phyloP scores from a whole-genome alignment of 2,113 vertebrate genomes.

The Baryphthengus martii region DNA sequence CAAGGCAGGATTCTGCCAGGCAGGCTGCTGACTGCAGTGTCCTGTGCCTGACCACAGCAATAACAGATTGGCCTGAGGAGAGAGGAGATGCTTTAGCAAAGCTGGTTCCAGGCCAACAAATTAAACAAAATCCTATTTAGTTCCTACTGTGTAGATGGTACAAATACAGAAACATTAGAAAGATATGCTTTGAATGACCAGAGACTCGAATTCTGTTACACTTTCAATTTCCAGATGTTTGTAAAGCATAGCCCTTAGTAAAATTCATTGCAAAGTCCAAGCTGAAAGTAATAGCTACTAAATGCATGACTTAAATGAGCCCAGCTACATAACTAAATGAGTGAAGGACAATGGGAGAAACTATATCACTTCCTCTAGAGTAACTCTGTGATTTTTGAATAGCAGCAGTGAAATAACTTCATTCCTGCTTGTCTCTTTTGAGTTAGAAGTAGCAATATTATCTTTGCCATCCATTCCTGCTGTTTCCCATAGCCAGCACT shows the following conservation, averaged over 20 bases:
- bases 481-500: not conserved
- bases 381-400: not conserved
- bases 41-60: not conserved
- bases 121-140: not conserved
- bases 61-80: not conserved
- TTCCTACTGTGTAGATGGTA: not conserved
- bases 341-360: not conserved
- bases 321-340: not conserved
- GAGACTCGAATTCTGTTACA: not conserved
- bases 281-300: not conserved
- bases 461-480: not conserved
- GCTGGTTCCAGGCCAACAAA: not conserved
- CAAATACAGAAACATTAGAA: not conserved
- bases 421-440: not conserved
- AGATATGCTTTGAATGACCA: not conserved
- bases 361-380: not conserved
- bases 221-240: not conserved
- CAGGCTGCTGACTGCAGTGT: not conserved
- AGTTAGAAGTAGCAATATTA: not conserved
- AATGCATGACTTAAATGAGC: not conserved
- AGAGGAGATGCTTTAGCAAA: not conserved
- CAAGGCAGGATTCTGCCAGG: not conserved
- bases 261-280: not conserved
- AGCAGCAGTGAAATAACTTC: not conserved
- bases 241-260: not conserved